Base-by-base conservation (phyloP, 2,797 vertebrate species). In the Alfaro cultratus region DNA sequence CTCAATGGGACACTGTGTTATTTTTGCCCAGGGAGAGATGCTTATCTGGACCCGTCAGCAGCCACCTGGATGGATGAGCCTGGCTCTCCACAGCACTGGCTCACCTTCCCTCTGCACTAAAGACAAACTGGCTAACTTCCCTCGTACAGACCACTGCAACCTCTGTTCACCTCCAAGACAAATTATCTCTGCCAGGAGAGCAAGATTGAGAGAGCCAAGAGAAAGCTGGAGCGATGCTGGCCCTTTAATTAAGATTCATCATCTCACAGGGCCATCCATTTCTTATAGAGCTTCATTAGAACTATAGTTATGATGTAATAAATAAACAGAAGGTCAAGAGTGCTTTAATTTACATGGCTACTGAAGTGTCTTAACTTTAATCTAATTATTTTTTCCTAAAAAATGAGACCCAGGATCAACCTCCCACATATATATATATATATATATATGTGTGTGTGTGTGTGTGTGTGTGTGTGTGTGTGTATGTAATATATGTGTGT, bases 21-120 rank as follows among this genome's bases (percentile, higher is more conserved):
- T 95, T 95, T 94, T 94, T 92, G 94, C 95, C 94, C 93, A 88
- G 94, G 94, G 94, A 95, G 93, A 95, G 96, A 96, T 96, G 86
- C 91, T 95, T 95, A 95, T 96, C 95, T 92, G 85, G 84, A 78
- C 86, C 93, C 89, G 93, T 95, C 94, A 93, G 92, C 93, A 95
- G 92, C 91, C 94, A 95, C 94, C 94, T 95, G 95, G 93, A 95
- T 94, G 93, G 93, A 95, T 95, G 94, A 95, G 89, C 83, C 73
- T 70, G 5, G 70, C 83, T 89, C 87, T 86, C 87, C 83, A 41
- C 86, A 88, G 86, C 87, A 34, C 70, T 67, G 70, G 84, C 85
- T 94, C 92, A 94, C 93, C 94, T 93, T 91, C 91, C 91, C 82
- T 77, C 80, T 64, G 82, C 90, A 75, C 87, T 89, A 86, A 92